Conservation (phyloP, 2,797 vertebrate species). For the Phalloptychus januarius region DNA sequence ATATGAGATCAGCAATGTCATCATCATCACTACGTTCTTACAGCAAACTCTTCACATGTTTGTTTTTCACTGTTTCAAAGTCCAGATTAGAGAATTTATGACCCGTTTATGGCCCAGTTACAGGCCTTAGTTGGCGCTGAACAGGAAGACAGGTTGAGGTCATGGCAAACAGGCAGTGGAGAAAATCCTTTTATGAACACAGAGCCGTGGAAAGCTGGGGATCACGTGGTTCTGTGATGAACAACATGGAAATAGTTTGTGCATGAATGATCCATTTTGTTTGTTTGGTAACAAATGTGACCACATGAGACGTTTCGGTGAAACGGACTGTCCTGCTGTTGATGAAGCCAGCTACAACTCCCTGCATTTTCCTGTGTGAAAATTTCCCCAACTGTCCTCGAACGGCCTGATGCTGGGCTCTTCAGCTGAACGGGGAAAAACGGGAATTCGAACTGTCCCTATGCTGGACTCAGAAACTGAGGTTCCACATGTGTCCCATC, state of each 20-base stretch:
- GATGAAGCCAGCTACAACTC: neutral
- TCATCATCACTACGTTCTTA: neutral
- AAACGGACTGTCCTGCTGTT: neutral
- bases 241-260: neutral
- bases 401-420: neutral
- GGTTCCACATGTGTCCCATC: neutral
- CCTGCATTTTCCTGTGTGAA: neutral
- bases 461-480: neutral
- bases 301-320: neutral
- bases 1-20: neutral
- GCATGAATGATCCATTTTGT: neutral
- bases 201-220: neutral
- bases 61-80: constrained; percentile 16
- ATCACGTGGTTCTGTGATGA: neutral
- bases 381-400: neutral
- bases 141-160: constrained; percentile 6
- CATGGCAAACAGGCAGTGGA: constrained; percentile 5
- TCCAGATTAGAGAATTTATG: constrained; percentile 34
- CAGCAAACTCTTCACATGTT: constrained; percentile 12
- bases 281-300: neutral
- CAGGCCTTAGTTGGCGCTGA: constrained; percentile 22
- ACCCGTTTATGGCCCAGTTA: constrained; percentile 22
- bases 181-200: constrained; percentile 2
- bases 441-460: neutral
- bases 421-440: neutral